These are phyloP conservation scores for Machimus rusticus DNA, from an alignment of 2,888 invertebrate species.

Conservation along the genomic window DNA sequence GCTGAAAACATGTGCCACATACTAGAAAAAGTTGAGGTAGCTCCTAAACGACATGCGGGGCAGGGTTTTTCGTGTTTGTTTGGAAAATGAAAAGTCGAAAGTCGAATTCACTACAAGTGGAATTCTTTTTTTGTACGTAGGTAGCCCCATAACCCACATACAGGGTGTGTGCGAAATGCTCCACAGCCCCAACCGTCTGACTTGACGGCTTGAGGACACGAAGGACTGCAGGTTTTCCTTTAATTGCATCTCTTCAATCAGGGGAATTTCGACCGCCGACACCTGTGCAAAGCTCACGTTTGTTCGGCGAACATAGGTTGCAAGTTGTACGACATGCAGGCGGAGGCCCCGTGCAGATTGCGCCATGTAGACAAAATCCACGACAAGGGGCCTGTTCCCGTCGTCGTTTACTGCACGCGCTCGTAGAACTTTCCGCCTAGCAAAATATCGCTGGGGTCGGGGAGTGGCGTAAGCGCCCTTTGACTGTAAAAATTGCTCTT, in stretches of 20 bases:
- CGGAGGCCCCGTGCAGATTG: background rate
- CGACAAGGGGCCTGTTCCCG: background rate
- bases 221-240: background rate
- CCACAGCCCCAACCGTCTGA: background rate
- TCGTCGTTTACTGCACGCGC: background rate
- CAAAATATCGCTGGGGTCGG: background rate
- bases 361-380: background rate
- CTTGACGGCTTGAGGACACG: background rate
- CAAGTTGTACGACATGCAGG: background rate
- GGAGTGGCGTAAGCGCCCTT: background rate
- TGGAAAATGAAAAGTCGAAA: background rate
- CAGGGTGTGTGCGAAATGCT: background rate
- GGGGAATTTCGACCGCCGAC: background rate
- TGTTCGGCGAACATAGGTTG: background rate
- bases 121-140: background rate
- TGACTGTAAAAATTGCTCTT: background rate
- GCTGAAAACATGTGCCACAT: background rate
- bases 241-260: background rate
- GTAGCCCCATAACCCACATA: background rate
- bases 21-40: background rate
- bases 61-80: background rate
- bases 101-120: background rate
- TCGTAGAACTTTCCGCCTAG: background rate
- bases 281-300: background rate
- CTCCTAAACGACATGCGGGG: background rate